These are phyloP conservation scores for Clarias gariepinus DNA, from an alignment of 2,113 vertebrate genomes.

Conservation along the genomic window DNA sequence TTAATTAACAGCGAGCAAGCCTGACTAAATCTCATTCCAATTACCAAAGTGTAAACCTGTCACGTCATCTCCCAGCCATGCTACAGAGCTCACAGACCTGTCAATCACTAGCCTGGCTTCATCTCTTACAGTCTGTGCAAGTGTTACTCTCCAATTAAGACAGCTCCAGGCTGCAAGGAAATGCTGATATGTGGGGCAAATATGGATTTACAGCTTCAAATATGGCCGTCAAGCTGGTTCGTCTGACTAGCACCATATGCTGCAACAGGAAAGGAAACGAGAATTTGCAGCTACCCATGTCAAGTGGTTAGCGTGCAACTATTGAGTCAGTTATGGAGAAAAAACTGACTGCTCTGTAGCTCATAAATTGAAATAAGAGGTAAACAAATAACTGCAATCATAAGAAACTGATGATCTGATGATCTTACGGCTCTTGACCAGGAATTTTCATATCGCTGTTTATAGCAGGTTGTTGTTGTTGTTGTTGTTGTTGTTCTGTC, in stretches of 20 bases:
- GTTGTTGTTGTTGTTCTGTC: not conserved
- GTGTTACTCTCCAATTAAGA: conserved; percentile 52
- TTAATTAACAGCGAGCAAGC: conserved; percentile 24
- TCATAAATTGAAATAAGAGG: not conserved
- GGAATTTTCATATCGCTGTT: not conserved
- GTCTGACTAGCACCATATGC: conserved; percentile 51
- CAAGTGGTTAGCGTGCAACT: conserved; percentile 29
- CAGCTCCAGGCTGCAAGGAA: conserved; percentile 39
- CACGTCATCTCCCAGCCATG: conserved; percentile 38
- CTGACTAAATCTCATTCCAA: conserved; percentile 19
- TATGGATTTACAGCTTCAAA: conserved; percentile 59
- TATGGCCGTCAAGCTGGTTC: conserved; percentile 40
- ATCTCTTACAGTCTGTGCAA: conserved; percentile 36
- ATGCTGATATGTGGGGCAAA: conserved; percentile 44
- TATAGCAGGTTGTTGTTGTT: not conserved
- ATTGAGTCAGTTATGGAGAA: conserved; percentile 20
- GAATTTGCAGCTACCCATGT: conserved; percentile 37
- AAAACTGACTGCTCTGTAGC: not conserved
- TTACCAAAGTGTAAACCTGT: conserved; percentile 34
- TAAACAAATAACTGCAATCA: not conserved
- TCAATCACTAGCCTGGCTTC: conserved; percentile 42
- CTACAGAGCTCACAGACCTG: conserved; percentile 22
- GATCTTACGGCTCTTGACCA: not conserved
- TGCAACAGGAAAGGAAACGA: conserved; percentile 49
- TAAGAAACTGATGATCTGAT: not conserved